phyloP scores from a whole-genome alignment of 2,888 invertebrate species.

The Drosophila mulleri region DNA sequence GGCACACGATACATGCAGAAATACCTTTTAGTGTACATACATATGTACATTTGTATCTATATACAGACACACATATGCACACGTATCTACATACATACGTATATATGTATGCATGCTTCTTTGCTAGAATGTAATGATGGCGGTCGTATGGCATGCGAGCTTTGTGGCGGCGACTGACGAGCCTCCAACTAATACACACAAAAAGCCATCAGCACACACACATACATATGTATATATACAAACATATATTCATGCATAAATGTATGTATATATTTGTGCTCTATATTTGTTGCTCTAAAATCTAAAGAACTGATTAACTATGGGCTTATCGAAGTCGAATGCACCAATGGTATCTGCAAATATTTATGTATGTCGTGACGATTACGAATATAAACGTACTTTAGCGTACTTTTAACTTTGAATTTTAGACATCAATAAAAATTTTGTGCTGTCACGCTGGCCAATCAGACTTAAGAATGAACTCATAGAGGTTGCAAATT shows the following conservation, averaged over 20 bases:
- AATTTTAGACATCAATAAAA: conserved; percentile 26
- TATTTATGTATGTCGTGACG: conserved; percentile 7
- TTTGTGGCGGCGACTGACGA: conserved; percentile 65
- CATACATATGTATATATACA: background rate
- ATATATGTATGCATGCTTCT: background rate
- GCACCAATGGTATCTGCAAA: background rate
- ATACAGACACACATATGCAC: background rate
- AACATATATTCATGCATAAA: background rate
- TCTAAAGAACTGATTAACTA: conserved; percentile 2
- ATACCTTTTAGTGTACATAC: conserved; percentile 10
- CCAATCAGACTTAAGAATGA: background rate
- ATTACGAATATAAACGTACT: background rate
- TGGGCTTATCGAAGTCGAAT: background rate
- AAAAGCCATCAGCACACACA: conserved; percentile 18
- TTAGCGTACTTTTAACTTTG: conserved; percentile 51
- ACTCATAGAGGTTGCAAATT: conserved; percentile 13
- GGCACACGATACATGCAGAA: conserved; percentile 40
- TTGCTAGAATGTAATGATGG: conserved; percentile 47
- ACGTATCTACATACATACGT: background rate
- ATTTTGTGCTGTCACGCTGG: background rate
- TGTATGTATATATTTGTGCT: background rate
- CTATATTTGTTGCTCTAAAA: conserved; percentile 17
- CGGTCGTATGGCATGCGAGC: conserved; percentile 37
- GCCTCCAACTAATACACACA: conserved; percentile 68
- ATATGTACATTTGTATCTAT: background rate